phyloP scores from a whole-genome alignment of 2,113 vertebrate species.

The Microcebus murinus region DNA sequence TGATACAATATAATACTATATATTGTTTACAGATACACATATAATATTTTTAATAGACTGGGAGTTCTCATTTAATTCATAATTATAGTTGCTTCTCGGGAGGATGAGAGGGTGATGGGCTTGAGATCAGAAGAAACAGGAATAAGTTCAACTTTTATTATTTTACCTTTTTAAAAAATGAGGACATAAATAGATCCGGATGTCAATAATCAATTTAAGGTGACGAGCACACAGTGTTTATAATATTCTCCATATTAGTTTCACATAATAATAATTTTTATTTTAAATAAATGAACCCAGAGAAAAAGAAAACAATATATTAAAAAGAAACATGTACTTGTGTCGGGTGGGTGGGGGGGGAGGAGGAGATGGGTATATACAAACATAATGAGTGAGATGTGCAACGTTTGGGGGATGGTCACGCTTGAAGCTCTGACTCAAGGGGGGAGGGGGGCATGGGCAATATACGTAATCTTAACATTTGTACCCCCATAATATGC shows the following conservation, averaged over 20 bases:
- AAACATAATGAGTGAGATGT: no score
- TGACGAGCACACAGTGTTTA: background rate
- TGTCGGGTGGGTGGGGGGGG: no score
- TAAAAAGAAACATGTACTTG: no score
- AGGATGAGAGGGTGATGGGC: background rate
- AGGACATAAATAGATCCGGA: background rate
- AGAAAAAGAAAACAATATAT: no score
- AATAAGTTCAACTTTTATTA: conserved; percentile 4
- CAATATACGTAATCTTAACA: no score
- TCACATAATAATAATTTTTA: background rate
- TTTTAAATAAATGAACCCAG: background rate
- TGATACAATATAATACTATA: background rate
- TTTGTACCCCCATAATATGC: no score
- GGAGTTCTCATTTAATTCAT: background rate
- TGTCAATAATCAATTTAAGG: background rate
- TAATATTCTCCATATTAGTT: background rate
- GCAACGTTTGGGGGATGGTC: no score
- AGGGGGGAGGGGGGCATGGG: no score
- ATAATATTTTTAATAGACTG: background rate
- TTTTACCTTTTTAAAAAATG: background rate
- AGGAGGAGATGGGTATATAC: no score
- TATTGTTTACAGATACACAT: background rate
- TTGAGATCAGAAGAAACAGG: background rate
- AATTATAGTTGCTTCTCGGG: background rate
- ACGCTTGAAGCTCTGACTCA: no score